A percentile compares a stretch with the other conserved stretches of the same genome.
Conservation (phyloP, 2,888 invertebrate species). For the Drosophila melanosoma region DNA sequence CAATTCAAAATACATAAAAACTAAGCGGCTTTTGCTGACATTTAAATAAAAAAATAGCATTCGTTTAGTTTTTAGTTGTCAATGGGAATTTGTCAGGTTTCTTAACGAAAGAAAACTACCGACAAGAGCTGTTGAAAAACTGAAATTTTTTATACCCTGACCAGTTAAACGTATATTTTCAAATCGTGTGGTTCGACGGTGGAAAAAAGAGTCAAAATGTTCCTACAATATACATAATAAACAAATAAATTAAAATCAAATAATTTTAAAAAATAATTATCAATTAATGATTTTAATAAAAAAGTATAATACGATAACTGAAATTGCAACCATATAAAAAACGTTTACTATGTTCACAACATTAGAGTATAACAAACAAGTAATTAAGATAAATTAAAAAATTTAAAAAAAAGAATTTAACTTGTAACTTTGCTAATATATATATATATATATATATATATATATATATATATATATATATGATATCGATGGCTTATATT, state of each 20-base stretch:
- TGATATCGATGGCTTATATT: neutral
- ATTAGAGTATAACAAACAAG: neutral
- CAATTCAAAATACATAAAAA: constrained; percentile 6
- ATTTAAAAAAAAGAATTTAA: neutral
- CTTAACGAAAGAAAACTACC: constrained; percentile 43
- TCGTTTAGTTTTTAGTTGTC: constrained; percentile 43
- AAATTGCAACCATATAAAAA: neutral
- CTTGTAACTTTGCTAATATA: neutral
- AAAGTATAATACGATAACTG: neutral
- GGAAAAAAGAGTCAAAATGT: neutral
- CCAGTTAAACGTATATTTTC: constrained; percentile 50
- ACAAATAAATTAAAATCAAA: neutral
- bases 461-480: no score
- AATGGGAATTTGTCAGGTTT: constrained; percentile 69
- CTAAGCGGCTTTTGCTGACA: constrained; percentile 5
- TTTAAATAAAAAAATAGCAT: constrained; percentile 1
- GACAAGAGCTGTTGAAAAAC: constrained; percentile 59
- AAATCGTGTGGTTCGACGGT: constrained; percentile 39
- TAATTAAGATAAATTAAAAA: neutral
- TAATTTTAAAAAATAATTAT: no score
- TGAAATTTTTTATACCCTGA: constrained; percentile 16
- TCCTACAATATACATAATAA: neutral
- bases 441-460: no score
- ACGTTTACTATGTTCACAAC: neutral
- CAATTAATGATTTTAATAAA: neutral